Base-by-base conservation (phyloP, 2,888 invertebrate genomes). In the Nomada flava region DNA sequence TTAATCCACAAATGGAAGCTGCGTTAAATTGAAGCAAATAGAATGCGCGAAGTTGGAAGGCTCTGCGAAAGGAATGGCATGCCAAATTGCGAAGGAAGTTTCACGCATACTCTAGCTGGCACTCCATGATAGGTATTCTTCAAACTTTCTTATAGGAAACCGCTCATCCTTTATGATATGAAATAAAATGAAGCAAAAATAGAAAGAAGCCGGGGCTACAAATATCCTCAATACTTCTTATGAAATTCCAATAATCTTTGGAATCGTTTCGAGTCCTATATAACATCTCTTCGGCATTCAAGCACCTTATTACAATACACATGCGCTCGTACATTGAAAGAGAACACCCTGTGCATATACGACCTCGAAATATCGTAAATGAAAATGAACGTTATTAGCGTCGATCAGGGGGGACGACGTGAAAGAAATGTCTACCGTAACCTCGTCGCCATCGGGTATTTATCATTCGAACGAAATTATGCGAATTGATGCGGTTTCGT, bases 401-500 rank as follows among this genome's bases (percentile, higher is more conserved):
- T 76, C 55, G 53, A 72, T 65, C 53, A 64, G 53, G n/a, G 26
- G n/a, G 47, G 50, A 29, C 42, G 42, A 26, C 3, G 47, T 1
- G 15, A 10, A 26, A 50, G 15, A 15, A 2, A 13, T 9, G 26
- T 10, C 15, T 0, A 11, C n/a, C 15, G 26, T 52, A 74, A 70
- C 70, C 60, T 52, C 20, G 42, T 23, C 20, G 26, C 26, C 4
- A 36, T 11, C 9, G 11, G 47, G 29, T 74, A 70, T 67, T 82
- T 73, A 70, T 69, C 64, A 63, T 55, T 15, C 20, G 36, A 26
- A 59, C 50, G 59, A 70, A 83, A 83, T 84, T 79, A 84, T 79
- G 65, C 75, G 83, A 76, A 85, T 86, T 65, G 76, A 80, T 80
- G 83, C 78, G 50, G 76, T 69, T 74, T 82, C 70, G 57, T 44